These are phyloP conservation scores for Choristoneura fumiferana DNA, from an alignment of 1,140 invertebrate genomes.

Conservation along the genomic window DNA sequence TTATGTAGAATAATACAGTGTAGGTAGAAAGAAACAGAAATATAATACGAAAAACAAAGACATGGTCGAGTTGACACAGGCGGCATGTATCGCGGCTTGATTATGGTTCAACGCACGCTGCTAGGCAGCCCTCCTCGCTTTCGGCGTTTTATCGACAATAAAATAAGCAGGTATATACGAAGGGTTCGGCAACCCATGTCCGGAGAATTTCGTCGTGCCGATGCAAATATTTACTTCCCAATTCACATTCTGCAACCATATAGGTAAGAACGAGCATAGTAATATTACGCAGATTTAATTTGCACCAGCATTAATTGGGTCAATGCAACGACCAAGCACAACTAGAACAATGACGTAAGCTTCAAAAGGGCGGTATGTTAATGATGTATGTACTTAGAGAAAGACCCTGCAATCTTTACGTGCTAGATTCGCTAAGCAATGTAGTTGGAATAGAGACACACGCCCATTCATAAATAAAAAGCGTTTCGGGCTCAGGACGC, in stretches of 20 bases:
- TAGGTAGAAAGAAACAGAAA: too few relatives aligned
- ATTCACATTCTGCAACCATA: neutral
- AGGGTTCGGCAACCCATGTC: neutral
- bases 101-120: conserved; percentile 19
- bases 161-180: conserved; percentile 10
- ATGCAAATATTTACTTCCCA: conserved; percentile 1
- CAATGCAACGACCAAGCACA: conserved; percentile 12
- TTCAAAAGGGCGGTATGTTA: neutral
- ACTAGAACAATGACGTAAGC: conserved; percentile 16
- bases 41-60: conserved; percentile 1
- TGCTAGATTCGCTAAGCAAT: neutral
- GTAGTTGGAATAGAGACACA: conserved; percentile 33
- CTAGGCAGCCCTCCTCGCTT: conserved; percentile 16
- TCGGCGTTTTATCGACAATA: conserved; percentile 22
- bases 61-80: conserved; percentile 11
- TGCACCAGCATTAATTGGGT: conserved; percentile 9
- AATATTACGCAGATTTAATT: neutral
- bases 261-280: neutral
- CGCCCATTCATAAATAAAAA: conserved; percentile 55
- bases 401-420: neutral
- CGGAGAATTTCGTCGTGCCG: neutral
- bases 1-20: too few relatives aligned
- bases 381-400: neutral
- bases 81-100: conserved; percentile 9
- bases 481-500: conserved; percentile 52